Base-by-base conservation (phyloP, 2,113 vertebrate species). In the Dinomys branickii region DNA sequence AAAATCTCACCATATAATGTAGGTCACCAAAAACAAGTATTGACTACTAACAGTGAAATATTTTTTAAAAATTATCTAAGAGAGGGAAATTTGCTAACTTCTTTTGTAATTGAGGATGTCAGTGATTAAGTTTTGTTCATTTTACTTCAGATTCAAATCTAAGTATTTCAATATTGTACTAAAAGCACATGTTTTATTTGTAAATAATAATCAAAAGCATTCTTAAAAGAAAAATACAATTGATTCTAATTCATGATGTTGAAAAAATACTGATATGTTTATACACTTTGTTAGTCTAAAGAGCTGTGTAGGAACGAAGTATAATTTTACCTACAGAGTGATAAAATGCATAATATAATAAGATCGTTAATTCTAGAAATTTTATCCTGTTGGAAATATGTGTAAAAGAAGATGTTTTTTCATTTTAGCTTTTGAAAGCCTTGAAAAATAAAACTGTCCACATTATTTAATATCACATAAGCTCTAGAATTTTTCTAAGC, bases 401-500 rank as follows among this genome's bases (percentile, higher is more conserved):
- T 89, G 47, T 85, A 87, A 91, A 69, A 89, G 73, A 85, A 14
- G 35, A 67, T 82, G n/a, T 77, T 81, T 67, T 63, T 88, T 81
- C 10, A 77, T 67, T 94, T 91, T 78, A 65, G 30, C 19, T 65
- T 88, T 86, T 93, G 67, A 96, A 93, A 96, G 71, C 17, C 28
- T 90, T 67, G 30, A 63, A 87, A 93, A 93, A 95, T 96, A 95
- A 97, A 71, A 26, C 81, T 81, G 3, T n/a, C 12, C 35, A 59
- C 90, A 82, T 94, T 94, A 73, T 82, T 50, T 91, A 84, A 78
- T 84, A 75, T 47, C 33, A 86, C 44, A 56, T 63, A 84, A 30
- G 20, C 38, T 84, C 97, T 90, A 71, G 65, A 28, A 83, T 85
- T 95, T 91, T 88, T 80, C 92, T 73, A 83, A 95, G 93, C 81